A percentile compares a stretch with the other conserved stretches of the same genome.
Evolutionary conservation across 1,140 invertebrate genomes (phyloP).

Genomic region (Cataglyphis hispanica): DNA sequence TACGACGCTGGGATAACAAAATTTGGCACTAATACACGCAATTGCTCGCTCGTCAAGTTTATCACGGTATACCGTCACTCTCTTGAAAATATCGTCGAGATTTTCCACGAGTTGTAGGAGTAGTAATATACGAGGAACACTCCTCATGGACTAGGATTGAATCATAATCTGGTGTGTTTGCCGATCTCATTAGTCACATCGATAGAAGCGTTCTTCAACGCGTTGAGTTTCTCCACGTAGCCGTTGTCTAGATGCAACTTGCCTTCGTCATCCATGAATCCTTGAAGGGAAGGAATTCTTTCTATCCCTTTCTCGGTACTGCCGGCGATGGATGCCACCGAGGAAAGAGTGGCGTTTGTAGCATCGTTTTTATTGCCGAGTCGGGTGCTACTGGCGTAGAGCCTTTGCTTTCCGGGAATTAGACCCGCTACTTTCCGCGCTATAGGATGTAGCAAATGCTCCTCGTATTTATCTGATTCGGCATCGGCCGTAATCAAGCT

Average conservation of each 20-base stretch:
- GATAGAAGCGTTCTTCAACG: slow-evolving; percentile 81
- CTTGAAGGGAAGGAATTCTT: slow-evolving; percentile 55
- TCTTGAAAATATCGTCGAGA: neutral
- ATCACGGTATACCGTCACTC: neutral
- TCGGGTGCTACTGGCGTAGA: slow-evolving; percentile 78
- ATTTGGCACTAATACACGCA: slow-evolving; percentile 11
- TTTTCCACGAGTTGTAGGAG: neutral
- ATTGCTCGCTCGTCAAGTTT: neutral
- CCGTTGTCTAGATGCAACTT: slow-evolving; percentile 76
- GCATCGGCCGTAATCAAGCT: slow-evolving; percentile 89
- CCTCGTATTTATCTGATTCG: slow-evolving; percentile 89
- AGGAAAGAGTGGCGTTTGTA: slow-evolving; percentile 60
- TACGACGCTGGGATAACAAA: slow-evolving; percentile 14
- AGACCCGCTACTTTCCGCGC: slow-evolving; percentile 87
- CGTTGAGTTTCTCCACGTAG: slow-evolving; percentile 82
- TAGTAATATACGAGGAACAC: neutral
- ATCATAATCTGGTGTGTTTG: slow-evolving; percentile 83
- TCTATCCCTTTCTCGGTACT: slow-evolving; percentile 69
- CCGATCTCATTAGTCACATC: slow-evolving; percentile 84
- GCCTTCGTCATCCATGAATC: slow-evolving; percentile 67
- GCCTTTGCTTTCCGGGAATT: slow-evolving; percentile 87
- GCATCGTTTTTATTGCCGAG: slow-evolving; percentile 74
- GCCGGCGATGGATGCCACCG: slow-evolving; percentile 74
- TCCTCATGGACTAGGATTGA: neutral
- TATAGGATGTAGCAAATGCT: slow-evolving; percentile 89